Percentiles rank a stretch among this genome's conserved stretches.
Evolutionary conservation across 2,113 vertebrate species (phyloP).

Genomic region (Vimba vimba): DNA sequence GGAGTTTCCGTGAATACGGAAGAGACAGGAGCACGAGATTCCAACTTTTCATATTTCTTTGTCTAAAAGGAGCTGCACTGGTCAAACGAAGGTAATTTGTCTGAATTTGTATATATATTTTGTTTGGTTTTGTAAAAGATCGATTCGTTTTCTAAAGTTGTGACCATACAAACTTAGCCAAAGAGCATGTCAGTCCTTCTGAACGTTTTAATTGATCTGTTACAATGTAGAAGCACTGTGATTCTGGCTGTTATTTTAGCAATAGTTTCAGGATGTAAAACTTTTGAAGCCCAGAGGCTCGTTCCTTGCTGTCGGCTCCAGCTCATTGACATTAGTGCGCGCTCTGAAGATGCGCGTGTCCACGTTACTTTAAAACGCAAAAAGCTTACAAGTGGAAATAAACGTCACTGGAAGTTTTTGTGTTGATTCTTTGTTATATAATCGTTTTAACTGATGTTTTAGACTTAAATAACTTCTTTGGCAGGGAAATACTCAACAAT

Average conservation of each 20-base stretch:
- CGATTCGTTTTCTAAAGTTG: background rate
- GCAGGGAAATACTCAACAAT: slow-evolving; percentile 53
- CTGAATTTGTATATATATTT: too few relatives aligned
- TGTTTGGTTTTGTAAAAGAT: background rate
- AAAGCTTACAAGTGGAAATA: background rate
- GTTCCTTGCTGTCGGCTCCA: background rate
- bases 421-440: background rate
- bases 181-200: background rate
- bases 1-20: slow-evolving; percentile 12
- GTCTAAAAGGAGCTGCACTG: background rate
- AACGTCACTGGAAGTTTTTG: background rate
- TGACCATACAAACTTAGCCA: background rate
- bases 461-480: slow-evolving; percentile 16
- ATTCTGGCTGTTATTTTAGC: background rate
- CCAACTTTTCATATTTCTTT: slow-evolving; percentile 21
- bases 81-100: slow-evolving; percentile 22
- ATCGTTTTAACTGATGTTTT: background rate
- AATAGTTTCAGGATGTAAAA: background rate
- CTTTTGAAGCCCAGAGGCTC: background rate
- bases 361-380: background rate
- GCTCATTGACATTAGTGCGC: background rate
- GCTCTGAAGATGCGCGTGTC: background rate
- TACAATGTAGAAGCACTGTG: background rate
- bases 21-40: slow-evolving; percentile 1
- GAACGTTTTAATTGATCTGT: background rate